These are phyloP conservation scores for Chrysolina americana DNA, from an alignment of 2,888 invertebrate species.

Conservation along the genomic window DNA sequence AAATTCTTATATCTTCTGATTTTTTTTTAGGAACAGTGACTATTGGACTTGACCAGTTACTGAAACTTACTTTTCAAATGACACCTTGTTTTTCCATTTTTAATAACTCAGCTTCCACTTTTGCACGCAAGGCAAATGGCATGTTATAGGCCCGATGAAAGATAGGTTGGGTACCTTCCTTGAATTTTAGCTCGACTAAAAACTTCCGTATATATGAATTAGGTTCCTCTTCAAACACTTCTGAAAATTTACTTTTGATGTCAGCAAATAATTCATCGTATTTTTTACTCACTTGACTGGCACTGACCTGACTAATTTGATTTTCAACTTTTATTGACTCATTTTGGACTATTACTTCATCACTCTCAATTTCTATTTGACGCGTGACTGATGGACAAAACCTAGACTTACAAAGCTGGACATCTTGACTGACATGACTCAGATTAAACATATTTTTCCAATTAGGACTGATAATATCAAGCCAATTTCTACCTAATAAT, in stretches of 20 bases:
- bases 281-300: background rate
- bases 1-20: constrained; percentile 53
- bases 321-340: background rate
- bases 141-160: constrained; percentile 14
- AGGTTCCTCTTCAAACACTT: no score
- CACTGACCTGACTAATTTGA: background rate
- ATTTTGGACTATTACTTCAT: background rate
- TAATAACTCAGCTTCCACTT: constrained; percentile 31
- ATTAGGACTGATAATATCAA: constrained; percentile 23
- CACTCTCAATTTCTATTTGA: no score
- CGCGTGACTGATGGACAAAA: background rate
- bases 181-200: background rate
- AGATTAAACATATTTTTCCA: constrained; percentile 25
- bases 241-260: background rate
- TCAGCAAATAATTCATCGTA: background rate
- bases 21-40: constrained; percentile 58
- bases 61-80: constrained; percentile 36
- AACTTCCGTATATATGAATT: no score
- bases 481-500: constrained; percentile 29
- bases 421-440: constrained; percentile 9
- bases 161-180: constrained; percentile 26
- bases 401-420: constrained; percentile 3
- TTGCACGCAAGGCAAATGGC: no score
- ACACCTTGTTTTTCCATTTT: constrained; percentile 46
- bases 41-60: constrained; percentile 55